Base-by-base conservation (phyloP, 1,140 invertebrate genomes). In the Sarcophaga bullata region DNA sequence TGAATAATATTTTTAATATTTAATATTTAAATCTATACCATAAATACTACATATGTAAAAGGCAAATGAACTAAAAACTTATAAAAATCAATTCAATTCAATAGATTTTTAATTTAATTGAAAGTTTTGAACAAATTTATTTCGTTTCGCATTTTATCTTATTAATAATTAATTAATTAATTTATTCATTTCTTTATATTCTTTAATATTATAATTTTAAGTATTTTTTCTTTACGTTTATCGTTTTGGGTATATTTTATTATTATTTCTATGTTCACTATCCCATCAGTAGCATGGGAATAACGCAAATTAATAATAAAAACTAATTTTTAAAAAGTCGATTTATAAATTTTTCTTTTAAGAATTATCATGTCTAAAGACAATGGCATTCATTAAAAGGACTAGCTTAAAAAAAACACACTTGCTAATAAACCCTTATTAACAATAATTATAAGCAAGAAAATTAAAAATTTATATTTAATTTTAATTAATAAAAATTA, bases 371-470 rank as follows among this genome's bases (percentile, higher is more conserved):
- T n/a, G n/a, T n/a, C n/a, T n/a, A n/a, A n/a, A n/a, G n/a, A n/a
- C n/a, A 37, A 37, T 37, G 25, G 4, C 25, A 37, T 37, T 37
- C 25, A 37, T 37, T 37, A 2, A 37, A 37, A 37, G 25, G 25
- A 7, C 54, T 1, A 68, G 62, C 62, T 68, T n/a, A 48, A 76
- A 76, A 17, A 17, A 15, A 37, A 37, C 25, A 37, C 25, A 76
- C 49, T 76, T 76, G 73, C 73, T 76, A 49, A 49, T 9, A 48
- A 50, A 15, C 47, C 73, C 49, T 76, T 76, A 76, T 49, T 76
- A 76, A 76, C 9, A 17, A n/a, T 49, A 73, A 73, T 8, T 15
- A 58, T n/a, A 58, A n/a, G 2, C 1, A 37, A 37, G 1, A 37
- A 37, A 37, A 37, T 58, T 58, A 58, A 58, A 37, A 37, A n/a